Evolutionary conservation across 2,113 vertebrate species (phyloP).

Genomic region (Notiomystis cincta): DNA sequence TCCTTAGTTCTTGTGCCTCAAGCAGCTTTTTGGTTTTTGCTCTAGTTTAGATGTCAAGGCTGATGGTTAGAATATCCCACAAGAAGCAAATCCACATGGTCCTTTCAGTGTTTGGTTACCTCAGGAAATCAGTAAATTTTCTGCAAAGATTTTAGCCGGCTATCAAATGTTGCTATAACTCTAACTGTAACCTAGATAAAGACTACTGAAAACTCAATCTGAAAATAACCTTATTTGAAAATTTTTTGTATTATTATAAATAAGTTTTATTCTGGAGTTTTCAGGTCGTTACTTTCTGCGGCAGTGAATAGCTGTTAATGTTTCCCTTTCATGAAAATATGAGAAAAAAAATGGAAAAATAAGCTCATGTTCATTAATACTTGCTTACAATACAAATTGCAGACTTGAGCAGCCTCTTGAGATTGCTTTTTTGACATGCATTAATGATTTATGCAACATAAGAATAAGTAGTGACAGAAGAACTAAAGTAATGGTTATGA

Average conservation of each 20-base stretch:
- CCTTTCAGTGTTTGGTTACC: constrained; percentile 7
- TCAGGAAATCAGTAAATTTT: neutral
- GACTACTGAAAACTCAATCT: neutral
- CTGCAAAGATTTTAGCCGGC: neutral
- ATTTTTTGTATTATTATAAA: neutral
- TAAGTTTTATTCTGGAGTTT: neutral
- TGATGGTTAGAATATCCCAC: neutral
- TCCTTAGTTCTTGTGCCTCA: neutral
- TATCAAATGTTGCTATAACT: neutral
- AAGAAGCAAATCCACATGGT: neutral
- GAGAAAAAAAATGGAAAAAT: neutral
- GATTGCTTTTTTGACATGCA: neutral
- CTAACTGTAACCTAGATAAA: neutral
- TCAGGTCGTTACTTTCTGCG: neutral
- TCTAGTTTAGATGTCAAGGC: neutral
- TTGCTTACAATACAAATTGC: neutral
- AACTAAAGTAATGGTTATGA: neutral
- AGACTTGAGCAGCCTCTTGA: neutral
- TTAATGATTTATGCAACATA: neutral
- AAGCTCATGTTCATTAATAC: neutral
- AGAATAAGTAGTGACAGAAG: neutral
- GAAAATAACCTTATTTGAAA: neutral
- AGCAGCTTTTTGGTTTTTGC: neutral
- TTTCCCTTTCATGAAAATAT: neutral
- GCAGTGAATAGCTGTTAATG: neutral